phyloP scores from a whole-genome alignment of 2,797 vertebrate genomes.

The Discoglossus pictus region DNA sequence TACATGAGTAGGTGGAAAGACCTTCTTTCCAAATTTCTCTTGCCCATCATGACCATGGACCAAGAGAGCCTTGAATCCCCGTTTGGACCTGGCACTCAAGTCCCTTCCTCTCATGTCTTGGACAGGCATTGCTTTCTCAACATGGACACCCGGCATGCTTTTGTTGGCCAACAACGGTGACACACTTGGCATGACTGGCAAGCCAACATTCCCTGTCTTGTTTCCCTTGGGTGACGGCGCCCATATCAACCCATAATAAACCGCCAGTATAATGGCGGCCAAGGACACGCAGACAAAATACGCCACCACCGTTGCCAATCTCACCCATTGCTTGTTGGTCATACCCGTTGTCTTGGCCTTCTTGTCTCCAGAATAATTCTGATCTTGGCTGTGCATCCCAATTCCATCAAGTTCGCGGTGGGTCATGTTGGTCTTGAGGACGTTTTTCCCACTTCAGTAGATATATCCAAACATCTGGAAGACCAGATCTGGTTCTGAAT shows the following conservation, averaged over 20 bases:
- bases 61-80: slow-evolving; percentile 11
- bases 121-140: background rate
- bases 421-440: too few relatives aligned
- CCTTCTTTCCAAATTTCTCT: background rate
- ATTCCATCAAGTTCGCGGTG: slow-evolving; percentile 32
- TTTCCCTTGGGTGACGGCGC: slow-evolving; percentile 60
- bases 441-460: too few relatives aligned
- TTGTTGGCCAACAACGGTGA: slow-evolving; percentile 31
- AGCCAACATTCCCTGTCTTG: slow-evolving; percentile 43
- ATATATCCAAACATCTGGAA: too few relatives aligned
- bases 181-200: slow-evolving; percentile 22
- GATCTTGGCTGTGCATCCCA: slow-evolving; percentile 53
- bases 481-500: too few relatives aligned
- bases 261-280: slow-evolving; percentile 81
- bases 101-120: background rate
- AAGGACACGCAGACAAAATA: slow-evolving; percentile 87
- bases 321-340: slow-evolving; percentile 76
- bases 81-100: slow-evolving; percentile 6
- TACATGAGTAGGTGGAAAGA: background rate
- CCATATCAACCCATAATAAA: slow-evolving; percentile 87
- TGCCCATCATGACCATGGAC: background rate
- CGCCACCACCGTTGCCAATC: slow-evolving; percentile 82
- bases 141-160: background rate
- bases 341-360: slow-evolving; percentile 73
- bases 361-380: slow-evolving; percentile 77